Evolutionary conservation across 2,888 invertebrate species (phyloP).

Genomic region (Rotaria socialis): DNA sequence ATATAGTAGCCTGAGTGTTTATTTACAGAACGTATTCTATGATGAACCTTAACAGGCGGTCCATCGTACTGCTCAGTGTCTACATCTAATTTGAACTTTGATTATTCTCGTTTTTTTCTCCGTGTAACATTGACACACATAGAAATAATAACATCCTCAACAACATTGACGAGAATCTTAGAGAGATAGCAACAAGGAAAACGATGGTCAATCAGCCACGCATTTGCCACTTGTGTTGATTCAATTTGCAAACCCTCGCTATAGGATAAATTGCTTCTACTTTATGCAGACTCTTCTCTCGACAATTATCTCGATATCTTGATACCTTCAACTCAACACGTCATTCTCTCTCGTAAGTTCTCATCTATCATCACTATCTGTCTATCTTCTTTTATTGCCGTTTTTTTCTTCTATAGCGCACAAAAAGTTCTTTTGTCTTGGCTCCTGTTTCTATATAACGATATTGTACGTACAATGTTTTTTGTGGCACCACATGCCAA

Average conservation of each 20-base stretch:
- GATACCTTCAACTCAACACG: neutral
- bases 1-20: neutral
- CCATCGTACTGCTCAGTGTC: neutral
- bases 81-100: neutral
- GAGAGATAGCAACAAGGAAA: neutral
- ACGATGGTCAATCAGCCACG: slow-evolving; percentile 18
- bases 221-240: slow-evolving; percentile 20
- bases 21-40: neutral
- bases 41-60: neutral
- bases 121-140: neutral
- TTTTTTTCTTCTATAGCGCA: neutral
- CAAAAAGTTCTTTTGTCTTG: neutral
- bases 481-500: slow-evolving; percentile 10
- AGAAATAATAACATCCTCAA: neutral
- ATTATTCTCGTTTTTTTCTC: neutral
- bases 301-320: neutral
- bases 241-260: neutral
- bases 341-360: neutral
- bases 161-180: neutral
- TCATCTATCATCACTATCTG: neutral
- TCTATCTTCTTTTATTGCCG: neutral
- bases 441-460: neutral
- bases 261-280: neutral
- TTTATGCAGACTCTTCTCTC: neutral
- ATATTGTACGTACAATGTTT: slow-evolving; percentile 29